phyloP scores from a whole-genome alignment of 2,797 vertebrate species.

The Lagocephalus sceleratus region DNA sequence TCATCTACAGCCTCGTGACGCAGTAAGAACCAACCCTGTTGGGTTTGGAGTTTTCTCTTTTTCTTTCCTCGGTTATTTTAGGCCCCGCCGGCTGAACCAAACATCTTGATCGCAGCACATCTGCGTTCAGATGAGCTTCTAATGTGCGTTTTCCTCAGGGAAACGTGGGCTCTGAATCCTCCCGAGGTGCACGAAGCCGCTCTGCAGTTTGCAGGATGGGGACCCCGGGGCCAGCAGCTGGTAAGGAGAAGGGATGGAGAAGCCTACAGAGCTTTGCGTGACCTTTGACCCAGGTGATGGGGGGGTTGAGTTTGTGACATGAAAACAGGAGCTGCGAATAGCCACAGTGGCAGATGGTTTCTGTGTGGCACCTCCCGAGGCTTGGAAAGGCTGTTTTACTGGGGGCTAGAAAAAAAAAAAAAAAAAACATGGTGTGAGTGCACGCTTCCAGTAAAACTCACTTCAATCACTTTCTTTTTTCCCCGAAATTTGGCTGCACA shows the following conservation, averaged over 20 bases:
- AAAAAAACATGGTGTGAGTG: neutral
- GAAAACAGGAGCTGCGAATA: constrained; percentile 24
- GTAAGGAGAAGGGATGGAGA: too few relatives aligned
- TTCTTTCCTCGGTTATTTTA: neutral
- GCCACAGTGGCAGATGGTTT: constrained; percentile 60
- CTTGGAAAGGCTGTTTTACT: constrained; percentile 17
- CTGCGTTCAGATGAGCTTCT: neutral
- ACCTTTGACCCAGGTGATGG: too few relatives aligned
- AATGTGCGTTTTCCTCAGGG: constrained; percentile 71
- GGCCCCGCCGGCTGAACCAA: neutral
- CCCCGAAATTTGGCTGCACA: neutral
- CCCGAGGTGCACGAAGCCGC: constrained; percentile 88
- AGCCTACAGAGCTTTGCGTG: constrained; percentile 6
- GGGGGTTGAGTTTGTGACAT: constrained; percentile 10
- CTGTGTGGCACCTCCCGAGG: constrained; percentile 29
- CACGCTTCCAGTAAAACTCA: neutral
- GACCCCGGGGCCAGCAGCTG: constrained; percentile 92
- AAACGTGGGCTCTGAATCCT: constrained; percentile 87
- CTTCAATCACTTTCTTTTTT: neutral
- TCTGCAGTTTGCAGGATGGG: constrained; percentile 96
- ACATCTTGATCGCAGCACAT: constrained; percentile 1
- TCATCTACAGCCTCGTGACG: constrained; percentile 90
- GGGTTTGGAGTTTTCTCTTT: constrained; percentile 1
- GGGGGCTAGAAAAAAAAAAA: neutral
- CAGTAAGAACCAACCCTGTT: constrained; percentile 80